Base-by-base conservation (phyloP, 2,113 vertebrate species). In the Muntiacus muntjak region DNA sequence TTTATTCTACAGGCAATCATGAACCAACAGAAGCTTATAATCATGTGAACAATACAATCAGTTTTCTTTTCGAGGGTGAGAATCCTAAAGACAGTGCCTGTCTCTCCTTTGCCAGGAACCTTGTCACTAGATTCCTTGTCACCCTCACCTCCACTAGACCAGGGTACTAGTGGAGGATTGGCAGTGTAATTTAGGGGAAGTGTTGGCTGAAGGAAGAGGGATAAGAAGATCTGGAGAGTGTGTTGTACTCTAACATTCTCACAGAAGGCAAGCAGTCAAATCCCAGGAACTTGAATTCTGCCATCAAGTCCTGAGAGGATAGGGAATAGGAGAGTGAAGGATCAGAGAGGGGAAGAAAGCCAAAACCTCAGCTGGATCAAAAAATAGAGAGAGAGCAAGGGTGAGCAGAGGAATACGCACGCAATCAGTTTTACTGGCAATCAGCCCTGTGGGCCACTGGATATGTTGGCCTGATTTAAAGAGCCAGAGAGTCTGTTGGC, bases 281-380 rank as follows among this genome's bases (percentile, higher is more conserved):
- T 62, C 47, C 40, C 8, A 14, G 67, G 71, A 91, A 91, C 60
- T 2, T 96, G 87, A 97, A 88, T 96, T 97, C 76, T 92, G 52
- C 57, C 45, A 9, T 93, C 64, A 90, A 85, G 40, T 92, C 36
- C 58, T 87, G 26, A 58, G 28, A 57, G 30, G 25, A 55, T 7
- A 54, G 15, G 11, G 43, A 93, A 26, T 26, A 64, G 5, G 50
- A 54, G 8, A 83, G 13, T 79, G 36, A 83, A 60, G 14, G 15
- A 7, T 26, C 57, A 43, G 6, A 52, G 15, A 87, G 16, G 21
- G 4, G 71, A 95, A 52, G n/a, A 82, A 91, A 96, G 36, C 25
- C 47, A 83, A 81, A 89, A 9, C 3, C 5, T 55, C 40, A 86
- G 26, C 30, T 74, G 84, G 52, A 83, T 87, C 47, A 87, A 50